phyloP scores from a whole-genome alignment of 2,888 invertebrate genomes.

The Phengaris arion region DNA sequence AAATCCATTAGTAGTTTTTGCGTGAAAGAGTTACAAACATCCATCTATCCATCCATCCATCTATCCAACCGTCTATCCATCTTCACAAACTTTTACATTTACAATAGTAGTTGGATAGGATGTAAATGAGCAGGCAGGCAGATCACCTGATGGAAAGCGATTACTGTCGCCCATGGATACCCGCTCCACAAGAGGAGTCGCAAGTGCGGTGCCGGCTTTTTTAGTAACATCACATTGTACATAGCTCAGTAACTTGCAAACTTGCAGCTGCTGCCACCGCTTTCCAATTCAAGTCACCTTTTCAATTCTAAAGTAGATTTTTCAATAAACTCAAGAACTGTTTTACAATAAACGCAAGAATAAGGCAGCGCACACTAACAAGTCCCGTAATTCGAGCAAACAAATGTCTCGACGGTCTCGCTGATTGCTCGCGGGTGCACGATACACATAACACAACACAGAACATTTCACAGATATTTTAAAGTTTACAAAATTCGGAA shows the following conservation, averaged over 20 bases:
- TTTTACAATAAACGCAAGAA: not conserved
- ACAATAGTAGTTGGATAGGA: too few relatives aligned
- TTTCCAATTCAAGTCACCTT: not conserved
- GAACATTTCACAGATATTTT: not conserved
- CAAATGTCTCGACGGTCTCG: constrained; percentile 27
- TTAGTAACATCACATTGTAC: too few relatives aligned
- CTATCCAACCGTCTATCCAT: too few relatives aligned
- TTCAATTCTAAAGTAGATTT: not conserved
- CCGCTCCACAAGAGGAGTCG: too few relatives aligned
- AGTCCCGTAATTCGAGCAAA: constrained; percentile 15
- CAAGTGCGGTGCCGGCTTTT: too few relatives aligned
- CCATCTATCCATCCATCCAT: too few relatives aligned
- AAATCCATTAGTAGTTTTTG: too few relatives aligned
- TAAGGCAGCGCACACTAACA: not conserved
- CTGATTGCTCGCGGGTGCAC: constrained; percentile 28
- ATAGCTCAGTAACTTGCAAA: not conserved
- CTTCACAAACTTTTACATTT: too few relatives aligned
- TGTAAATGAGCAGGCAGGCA: too few relatives aligned
- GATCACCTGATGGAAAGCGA: too few relatives aligned
- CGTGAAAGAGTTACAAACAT: too few relatives aligned
- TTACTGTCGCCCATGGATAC: too few relatives aligned
- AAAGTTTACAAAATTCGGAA: not conserved
- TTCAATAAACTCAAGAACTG: not conserved
- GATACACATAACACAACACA: not conserved
- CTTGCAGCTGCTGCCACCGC: not conserved